Conservation (phyloP, 2,797 vertebrate genomes). For the Gambusia yucatana region DNA sequence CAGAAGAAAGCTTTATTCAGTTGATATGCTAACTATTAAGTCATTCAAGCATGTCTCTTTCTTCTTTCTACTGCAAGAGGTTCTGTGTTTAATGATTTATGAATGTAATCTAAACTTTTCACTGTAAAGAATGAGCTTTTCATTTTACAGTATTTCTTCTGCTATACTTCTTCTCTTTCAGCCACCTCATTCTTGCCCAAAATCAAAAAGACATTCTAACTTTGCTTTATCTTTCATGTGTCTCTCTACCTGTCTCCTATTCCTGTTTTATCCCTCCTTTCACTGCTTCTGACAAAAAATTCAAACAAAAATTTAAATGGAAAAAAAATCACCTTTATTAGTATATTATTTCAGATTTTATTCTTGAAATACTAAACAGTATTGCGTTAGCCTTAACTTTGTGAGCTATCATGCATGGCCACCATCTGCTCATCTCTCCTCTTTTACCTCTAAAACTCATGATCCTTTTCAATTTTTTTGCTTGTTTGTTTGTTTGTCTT, state of each 20-base stretch:
- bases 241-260: conserved; percentile 6
- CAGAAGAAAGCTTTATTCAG: not conserved
- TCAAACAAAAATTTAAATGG: conserved; percentile 19
- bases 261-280: conserved; percentile 20
- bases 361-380: not conserved
- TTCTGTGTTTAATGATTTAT: conserved; percentile 11
- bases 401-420: conserved; percentile 44
- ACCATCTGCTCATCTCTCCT: conserved; percentile 38
- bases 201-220: conserved; percentile 30
- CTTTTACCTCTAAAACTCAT: conserved; percentile 32
- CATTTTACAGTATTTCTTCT: not conserved
- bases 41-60: conserved; percentile 14
- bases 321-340: conserved; percentile 15
- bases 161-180: conserved; percentile 6
- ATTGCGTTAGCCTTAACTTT: conserved; percentile 14
- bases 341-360: conserved; percentile 11
- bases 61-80: conserved; percentile 12
- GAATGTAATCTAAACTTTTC: conserved; percentile 11
- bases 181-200: not conserved
- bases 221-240: conserved; percentile 8
- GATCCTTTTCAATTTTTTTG: conserved; percentile 12
- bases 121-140: conserved; percentile 1
- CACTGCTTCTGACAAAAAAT: conserved; percentile 12
- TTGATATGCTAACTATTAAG: conserved; percentile 24
- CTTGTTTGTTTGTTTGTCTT: conserved; percentile 9